Conservation (phyloP, 2,888 invertebrate genomes). For the Tenodera sinensis region DNA sequence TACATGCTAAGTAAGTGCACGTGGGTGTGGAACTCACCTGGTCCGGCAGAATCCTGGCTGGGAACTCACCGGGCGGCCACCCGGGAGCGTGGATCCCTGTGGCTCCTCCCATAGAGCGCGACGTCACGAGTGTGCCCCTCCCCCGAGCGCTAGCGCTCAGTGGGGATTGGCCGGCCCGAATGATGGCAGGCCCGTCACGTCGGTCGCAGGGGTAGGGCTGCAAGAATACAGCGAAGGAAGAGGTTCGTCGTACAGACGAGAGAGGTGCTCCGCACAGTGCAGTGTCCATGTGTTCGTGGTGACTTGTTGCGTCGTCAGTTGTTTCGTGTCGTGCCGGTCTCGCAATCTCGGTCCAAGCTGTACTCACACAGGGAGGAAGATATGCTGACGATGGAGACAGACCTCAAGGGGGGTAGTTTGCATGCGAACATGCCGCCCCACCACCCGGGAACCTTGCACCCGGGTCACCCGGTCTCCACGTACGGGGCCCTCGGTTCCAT, state of each 20-base stretch:
- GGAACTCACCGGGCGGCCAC: slow-evolving; percentile 4
- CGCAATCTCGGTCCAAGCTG: slow-evolving; percentile 60
- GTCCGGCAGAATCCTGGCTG: slow-evolving; percentile 8
- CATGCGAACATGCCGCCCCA: slow-evolving; percentile 81
- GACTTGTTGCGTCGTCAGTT: slow-evolving; percentile 5
- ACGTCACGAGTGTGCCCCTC: slow-evolving; percentile 33
- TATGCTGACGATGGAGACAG: slow-evolving; percentile 90
- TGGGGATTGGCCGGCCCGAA: slow-evolving; percentile 36
- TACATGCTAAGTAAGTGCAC: background rate
- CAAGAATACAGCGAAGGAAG: slow-evolving; percentile 33
- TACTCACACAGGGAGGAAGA: slow-evolving; percentile 78
- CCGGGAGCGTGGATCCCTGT: slow-evolving; percentile 25
- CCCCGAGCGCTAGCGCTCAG: background rate
- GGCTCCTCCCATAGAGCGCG: slow-evolving; percentile 30
- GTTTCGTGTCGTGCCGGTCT: background rate
- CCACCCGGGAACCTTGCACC: slow-evolving; percentile 55
- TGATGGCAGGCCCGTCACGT: slow-evolving; percentile 38
- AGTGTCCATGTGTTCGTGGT: background rate
- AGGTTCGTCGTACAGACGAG: slow-evolving; percentile 27
- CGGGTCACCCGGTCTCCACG: slow-evolving; percentile 43
- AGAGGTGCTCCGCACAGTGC: slow-evolving; percentile 29
- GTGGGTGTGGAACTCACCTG: slow-evolving; percentile 5
- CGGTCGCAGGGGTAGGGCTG: slow-evolving; percentile 22
- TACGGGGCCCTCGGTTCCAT: slow-evolving; percentile 71
- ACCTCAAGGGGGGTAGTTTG: slow-evolving; percentile 83